These are phyloP conservation scores for Parnassius smintheus DNA, from an alignment of 2,888 invertebrate species.

Conservation along the genomic window DNA sequence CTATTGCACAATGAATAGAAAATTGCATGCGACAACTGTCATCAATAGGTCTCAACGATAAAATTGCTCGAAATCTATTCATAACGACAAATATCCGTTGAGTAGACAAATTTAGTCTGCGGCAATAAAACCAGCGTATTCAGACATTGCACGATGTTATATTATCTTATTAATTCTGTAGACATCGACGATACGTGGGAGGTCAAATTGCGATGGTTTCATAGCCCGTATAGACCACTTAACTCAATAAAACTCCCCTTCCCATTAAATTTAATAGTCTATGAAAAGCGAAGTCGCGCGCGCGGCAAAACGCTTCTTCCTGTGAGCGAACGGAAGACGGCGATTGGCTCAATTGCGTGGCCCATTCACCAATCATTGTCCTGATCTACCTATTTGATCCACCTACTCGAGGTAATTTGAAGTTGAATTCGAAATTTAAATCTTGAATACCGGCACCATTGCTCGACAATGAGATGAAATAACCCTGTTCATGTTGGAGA, in stretches of 20 bases:
- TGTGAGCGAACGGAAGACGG: constrained; percentile 73
- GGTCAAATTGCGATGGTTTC: constrained; percentile 49
- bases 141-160: constrained; percentile 9
- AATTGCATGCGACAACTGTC: constrained; percentile 35
- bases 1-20: constrained; percentile 35
- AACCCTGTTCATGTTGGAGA: too few relatives aligned
- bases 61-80: constrained; percentile 68
- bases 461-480: too few relatives aligned
- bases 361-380: constrained; percentile 76
- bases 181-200: constrained; percentile 32
- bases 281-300: constrained; percentile 61
- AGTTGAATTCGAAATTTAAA: constrained; percentile 30
- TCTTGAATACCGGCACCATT: constrained; percentile 13
- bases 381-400: constrained; percentile 37
- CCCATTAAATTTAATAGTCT: constrained; percentile 77
- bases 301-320: constrained; percentile 68
- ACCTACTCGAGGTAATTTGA: constrained; percentile 23
- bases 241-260: constrained; percentile 79
- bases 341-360: constrained; percentile 76
- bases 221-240: constrained; percentile 72
- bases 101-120: constrained; percentile 62
- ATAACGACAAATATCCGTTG: constrained; percentile 67
- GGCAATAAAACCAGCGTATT: constrained; percentile 13
- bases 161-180: constrained; percentile 18
- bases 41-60: constrained; percentile 62